Conservation (phyloP, 2,113 vertebrate species). For the Xenopus borealis region DNA sequence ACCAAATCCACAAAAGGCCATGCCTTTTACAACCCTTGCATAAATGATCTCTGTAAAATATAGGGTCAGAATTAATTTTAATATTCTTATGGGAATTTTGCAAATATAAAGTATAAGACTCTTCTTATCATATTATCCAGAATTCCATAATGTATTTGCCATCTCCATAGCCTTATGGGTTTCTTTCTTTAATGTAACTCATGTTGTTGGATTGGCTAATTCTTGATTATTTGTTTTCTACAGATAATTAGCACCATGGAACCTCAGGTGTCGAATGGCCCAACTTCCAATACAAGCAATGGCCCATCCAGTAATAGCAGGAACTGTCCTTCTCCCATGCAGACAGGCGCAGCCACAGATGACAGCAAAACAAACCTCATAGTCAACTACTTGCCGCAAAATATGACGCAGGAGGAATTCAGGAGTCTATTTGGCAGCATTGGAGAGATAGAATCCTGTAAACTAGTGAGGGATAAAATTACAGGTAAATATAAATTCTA, state of each 20-base stretch:
- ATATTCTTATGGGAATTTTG: too few species aligned
- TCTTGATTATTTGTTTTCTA: constrained; percentile 13
- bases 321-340: constrained; percentile 98
- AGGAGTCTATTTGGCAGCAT: constrained; percentile 99
- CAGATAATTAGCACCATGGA: constrained; percentile 99
- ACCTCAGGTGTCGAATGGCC: constrained; percentile 98
- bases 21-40: too few species aligned
- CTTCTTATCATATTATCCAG: too few species aligned
- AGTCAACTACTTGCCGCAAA: constrained; percentile 99
- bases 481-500: constrained; percentile 76
- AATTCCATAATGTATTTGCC: too few species aligned
- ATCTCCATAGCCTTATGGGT: too few species aligned
- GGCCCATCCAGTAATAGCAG: constrained; percentile 96
- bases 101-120: too few species aligned
- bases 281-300: constrained; percentile 93
- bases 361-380: constrained; percentile 99
- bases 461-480: constrained; percentile 98
- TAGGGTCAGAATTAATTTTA: too few species aligned
- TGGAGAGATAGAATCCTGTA: constrained; percentile 98
- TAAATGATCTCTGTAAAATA: too few species aligned
- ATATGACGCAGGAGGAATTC: constrained; percentile 99
- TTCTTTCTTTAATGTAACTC: too few species aligned
- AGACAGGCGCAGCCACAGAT: constrained; percentile 91
- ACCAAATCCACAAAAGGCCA: too few species aligned
- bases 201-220: too few species aligned